These are phyloP conservation scores for Drosophila bipectinata DNA, from an alignment of 1,140 invertebrate genomes.

Conservation along the genomic window DNA sequence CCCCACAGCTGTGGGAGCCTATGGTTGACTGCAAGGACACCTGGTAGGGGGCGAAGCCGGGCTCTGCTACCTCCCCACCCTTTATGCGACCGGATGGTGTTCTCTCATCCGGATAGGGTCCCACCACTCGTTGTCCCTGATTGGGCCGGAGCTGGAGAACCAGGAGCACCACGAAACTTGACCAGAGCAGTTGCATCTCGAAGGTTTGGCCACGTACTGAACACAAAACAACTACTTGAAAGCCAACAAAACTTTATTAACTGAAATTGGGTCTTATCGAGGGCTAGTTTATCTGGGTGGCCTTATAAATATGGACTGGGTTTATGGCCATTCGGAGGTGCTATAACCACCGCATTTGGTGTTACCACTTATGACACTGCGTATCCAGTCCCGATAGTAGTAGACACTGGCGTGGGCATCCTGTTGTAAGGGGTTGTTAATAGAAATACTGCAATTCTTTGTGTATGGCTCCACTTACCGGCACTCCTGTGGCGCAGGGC, in stretches of 20 bases:
- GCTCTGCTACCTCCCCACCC: constrained; percentile 80
- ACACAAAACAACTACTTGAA: constrained; percentile 21
- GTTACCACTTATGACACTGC: constrained; percentile 45
- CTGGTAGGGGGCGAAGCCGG: constrained; percentile 83
- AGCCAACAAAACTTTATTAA: constrained; percentile 41
- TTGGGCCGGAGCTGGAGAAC: constrained; percentile 7
- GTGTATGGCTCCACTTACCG: constrained; percentile 37
- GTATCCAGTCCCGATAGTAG: constrained; percentile 66
- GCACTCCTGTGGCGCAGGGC: constrained; percentile 84
- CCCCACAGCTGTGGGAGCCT: constrained; percentile 80
- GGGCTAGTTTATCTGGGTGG: constrained; percentile 28
- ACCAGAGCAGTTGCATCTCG: constrained; percentile 46
- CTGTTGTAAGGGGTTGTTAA: not conserved
- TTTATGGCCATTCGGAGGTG: constrained; percentile 20
- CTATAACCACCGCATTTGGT: constrained; percentile 37
- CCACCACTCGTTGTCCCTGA: constrained; percentile 27
- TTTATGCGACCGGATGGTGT: constrained; percentile 64
- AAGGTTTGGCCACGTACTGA: constrained; percentile 27
- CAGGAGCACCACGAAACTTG: constrained; percentile 29
- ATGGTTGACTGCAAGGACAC: constrained; percentile 69
- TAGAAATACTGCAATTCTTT: not conserved
- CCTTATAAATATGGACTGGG: constrained; percentile 21
- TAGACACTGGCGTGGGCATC: constrained; percentile 84
- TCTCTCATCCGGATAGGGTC: not conserved
- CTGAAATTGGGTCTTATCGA: constrained; percentile 16